Evolutionary conservation across 1,140 invertebrate genomes (phyloP), one percentile per base, ranked within the genome.

Genomic region (Magallana ariakensis): DNA sequence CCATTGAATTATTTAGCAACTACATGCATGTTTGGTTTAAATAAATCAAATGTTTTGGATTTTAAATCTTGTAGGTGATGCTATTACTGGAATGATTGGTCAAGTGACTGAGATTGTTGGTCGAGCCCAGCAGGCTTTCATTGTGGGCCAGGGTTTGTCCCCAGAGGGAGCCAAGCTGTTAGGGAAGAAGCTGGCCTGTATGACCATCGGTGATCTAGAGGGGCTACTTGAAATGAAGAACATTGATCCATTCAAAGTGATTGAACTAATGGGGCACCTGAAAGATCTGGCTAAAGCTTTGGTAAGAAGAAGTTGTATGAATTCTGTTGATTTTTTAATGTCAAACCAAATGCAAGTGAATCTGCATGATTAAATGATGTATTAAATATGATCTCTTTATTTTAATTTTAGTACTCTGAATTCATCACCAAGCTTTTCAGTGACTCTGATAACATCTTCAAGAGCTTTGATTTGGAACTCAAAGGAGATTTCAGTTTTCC

Each of bases 161-260:
- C 80, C 85, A 13, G 88, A 80, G 15, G 92, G 92, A 7, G 58
- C 84, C 6, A 86, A 88, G 19, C 87, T 91, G 19, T 87, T 92
- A 26, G 91, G 90, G 16, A 80, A 84, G 8, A 90, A 92, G n/a
- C 81, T 92, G 13, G 91, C 92, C 22, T 88, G 90, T 87, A 92
- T 92, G 92, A 92, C 91, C 0, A 90, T 92, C 15, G 91, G 90
- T 33, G 91, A 92, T 33, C n/a, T 92, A 10, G 80, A 88, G 83
- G 84, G 90, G 1, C 62, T 91, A 88, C 58, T 92, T 19, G 88
- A 92, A 15, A 84, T 81, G 7, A 90, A 92, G 70, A 92, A 90
- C 55, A 85, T 92, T 16, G 90, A 92, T 75, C 92, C 92, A 53
- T 86, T 90, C 11, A 54, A 88, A 16, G 87, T 90, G 10, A n/a